Evolutionary conservation across 2,888 invertebrate genomes (phyloP).

Genomic region (Phragmatobia fuliginosa): DNA sequence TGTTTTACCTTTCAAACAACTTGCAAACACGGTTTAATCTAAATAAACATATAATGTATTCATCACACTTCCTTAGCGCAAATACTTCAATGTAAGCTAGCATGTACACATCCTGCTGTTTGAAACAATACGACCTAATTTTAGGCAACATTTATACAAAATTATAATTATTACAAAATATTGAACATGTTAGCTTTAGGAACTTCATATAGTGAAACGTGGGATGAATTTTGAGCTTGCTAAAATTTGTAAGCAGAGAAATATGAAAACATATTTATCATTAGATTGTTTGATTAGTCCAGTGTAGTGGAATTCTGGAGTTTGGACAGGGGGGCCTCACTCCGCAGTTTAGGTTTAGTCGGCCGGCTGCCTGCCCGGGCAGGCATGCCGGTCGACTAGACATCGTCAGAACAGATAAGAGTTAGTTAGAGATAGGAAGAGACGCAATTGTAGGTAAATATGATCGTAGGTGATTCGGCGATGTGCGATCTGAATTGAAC

Average conservation of each 20-base stretch:
- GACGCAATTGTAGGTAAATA: no score
- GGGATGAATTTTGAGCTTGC: not conserved
- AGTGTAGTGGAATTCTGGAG: no score
- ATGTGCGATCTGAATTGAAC: no score
- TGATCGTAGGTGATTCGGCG: no score
- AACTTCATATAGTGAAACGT: not conserved
- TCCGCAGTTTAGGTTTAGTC: no score
- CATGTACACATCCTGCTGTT: not conserved
- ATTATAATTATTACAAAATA: constrained; percentile 1
- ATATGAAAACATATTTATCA: not conserved
- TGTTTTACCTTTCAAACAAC: constrained; percentile 5
- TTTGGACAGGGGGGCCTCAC: no score
- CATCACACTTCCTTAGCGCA: not conserved
- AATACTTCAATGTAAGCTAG: not conserved
- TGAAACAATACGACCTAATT: constrained; percentile 11
- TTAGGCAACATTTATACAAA: not conserved
- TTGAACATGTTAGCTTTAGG: not conserved
- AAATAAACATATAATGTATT: constrained; percentile 5
- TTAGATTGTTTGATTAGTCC: not conserved
- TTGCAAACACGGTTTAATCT: constrained; percentile 8
- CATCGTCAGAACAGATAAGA: no score
- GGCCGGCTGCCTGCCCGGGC: no score
- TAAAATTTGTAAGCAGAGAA: not conserved
- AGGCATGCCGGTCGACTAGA: no score
- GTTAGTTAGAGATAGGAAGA: no score